Evolutionary conservation across 2,113 vertebrate species (phyloP).

Genomic region (Gymnobelideus leadbeateri): DNA sequence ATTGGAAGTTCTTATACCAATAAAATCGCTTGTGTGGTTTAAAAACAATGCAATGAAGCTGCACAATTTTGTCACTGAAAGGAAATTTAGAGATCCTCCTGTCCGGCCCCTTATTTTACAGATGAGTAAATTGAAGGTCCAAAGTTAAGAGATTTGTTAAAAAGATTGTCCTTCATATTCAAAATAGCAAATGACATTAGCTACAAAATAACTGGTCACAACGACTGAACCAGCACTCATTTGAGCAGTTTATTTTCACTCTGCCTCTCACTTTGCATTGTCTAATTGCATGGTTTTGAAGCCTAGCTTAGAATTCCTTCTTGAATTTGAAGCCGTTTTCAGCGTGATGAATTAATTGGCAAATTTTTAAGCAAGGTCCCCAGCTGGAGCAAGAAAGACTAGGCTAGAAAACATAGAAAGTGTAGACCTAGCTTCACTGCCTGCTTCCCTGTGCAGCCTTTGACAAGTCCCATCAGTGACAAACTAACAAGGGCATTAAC

Average conservation of each 20-base stretch:
- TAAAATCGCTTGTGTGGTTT: background rate
- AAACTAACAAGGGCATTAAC: background rate
- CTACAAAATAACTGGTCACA: background rate
- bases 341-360: background rate
- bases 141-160: background rate
- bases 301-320: background rate
- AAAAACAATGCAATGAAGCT: background rate
- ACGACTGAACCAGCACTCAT: background rate
- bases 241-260: background rate
- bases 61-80: background rate
- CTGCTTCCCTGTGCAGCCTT: background rate
- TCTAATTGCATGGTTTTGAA: background rate
- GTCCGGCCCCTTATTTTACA: background rate
- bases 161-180: background rate
- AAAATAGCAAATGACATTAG: slow-evolving; percentile 17
- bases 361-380: slow-evolving; percentile 3
- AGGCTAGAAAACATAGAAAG: background rate
- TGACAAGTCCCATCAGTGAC: background rate
- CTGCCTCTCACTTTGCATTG: background rate
- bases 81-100: background rate
- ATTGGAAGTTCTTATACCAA: background rate
- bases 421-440: background rate
- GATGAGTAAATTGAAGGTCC: background rate
- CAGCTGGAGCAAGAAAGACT: background rate
- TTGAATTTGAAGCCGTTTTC: background rate